A percentile compares a stretch with the other conserved stretches of the same genome.
Evolutionary conservation across 2,888 invertebrate genomes (phyloP).

Genomic region (Trisateles emortualis): DNA sequence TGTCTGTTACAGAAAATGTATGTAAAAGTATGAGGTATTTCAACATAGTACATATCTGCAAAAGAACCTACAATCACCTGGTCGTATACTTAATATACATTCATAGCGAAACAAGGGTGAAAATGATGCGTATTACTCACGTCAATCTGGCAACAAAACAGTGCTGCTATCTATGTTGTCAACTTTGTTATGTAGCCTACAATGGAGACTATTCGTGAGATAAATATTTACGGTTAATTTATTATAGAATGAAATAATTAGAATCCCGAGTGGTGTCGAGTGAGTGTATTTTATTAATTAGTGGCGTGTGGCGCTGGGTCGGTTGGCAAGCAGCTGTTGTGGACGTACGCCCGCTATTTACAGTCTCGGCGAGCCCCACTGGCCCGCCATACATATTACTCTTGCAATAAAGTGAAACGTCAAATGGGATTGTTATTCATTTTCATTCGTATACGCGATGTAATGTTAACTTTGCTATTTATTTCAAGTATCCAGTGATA

Average conservation of each 20-base stretch:
- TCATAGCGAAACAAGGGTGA: constrained; percentile 54
- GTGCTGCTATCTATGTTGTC: constrained; percentile 94
- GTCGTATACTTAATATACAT: constrained; percentile 52
- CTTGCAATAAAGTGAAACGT: constrained; percentile 82
- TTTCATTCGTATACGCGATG: constrained; percentile 53
- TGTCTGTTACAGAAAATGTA: constrained; percentile 84
- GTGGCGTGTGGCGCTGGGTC: constrained; percentile 21
- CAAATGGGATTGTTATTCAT: constrained; percentile 74
- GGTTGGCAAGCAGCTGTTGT: constrained; percentile 15
- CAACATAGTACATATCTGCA: constrained; percentile 49
- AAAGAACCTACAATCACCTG: constrained; percentile 52
- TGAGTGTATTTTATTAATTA: constrained; percentile 56
- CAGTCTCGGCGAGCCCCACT: constrained; percentile 54
- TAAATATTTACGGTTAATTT: constrained; percentile 87
- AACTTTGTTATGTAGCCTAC: constrained; percentile 88
- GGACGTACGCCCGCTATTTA: constrained; percentile 52
- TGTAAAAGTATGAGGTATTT: constrained; percentile 67
- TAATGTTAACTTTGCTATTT: constrained; percentile 26
- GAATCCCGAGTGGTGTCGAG: constrained; percentile 50
- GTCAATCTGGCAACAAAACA: constrained; percentile 87
- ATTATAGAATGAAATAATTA: constrained; percentile 70
- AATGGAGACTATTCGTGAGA: constrained; percentile 89
- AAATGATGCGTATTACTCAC: constrained; percentile 82
- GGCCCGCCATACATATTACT: constrained; percentile 84
- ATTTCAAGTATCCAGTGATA: constrained; percentile 30